Conservation (phyloP, 2,888 invertebrate species). For the Diplolepis rosae region DNA sequence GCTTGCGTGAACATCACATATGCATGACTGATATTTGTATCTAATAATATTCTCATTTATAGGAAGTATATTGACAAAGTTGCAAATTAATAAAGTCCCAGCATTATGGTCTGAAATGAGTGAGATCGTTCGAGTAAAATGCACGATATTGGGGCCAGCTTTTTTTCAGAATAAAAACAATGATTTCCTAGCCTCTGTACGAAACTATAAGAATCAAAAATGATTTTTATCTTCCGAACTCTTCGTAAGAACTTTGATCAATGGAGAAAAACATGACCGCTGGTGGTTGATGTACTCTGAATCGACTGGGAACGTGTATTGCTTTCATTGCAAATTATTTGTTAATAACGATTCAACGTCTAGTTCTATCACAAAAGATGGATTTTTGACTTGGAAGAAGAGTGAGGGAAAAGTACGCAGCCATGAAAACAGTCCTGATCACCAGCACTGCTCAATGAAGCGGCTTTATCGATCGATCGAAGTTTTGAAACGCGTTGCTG, state of each 20-base stretch:
- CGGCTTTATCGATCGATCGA: constrained; percentile 30
- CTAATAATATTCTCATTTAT: background rate
- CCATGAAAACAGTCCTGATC: constrained; percentile 33
- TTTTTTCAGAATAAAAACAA: background rate
- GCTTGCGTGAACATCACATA: background rate
- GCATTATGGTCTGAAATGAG: background rate
- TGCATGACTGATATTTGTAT: background rate
- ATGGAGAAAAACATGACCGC: constrained; percentile 44
- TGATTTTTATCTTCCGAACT: background rate
- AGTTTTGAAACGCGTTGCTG: constrained; percentile 39
- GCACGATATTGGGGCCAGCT: background rate
- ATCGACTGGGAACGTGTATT: constrained; percentile 39
- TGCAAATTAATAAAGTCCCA: background rate
- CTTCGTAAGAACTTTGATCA: background rate
- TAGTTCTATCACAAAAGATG: constrained; percentile 28
- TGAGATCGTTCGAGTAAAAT: background rate
- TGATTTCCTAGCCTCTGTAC: background rate
- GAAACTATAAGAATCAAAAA: background rate
- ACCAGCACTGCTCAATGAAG: constrained; percentile 34
- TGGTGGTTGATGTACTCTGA: constrained; percentile 47
- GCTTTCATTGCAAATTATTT: constrained; percentile 43
- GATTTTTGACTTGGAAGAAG: constrained; percentile 43
- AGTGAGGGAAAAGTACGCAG: constrained; percentile 19
- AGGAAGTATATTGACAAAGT: background rate
- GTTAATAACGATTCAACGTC: constrained; percentile 5